These are phyloP conservation scores for Cepaea hortensis DNA, from an alignment of 2,888 invertebrate genomes.

Conservation along the genomic window DNA sequence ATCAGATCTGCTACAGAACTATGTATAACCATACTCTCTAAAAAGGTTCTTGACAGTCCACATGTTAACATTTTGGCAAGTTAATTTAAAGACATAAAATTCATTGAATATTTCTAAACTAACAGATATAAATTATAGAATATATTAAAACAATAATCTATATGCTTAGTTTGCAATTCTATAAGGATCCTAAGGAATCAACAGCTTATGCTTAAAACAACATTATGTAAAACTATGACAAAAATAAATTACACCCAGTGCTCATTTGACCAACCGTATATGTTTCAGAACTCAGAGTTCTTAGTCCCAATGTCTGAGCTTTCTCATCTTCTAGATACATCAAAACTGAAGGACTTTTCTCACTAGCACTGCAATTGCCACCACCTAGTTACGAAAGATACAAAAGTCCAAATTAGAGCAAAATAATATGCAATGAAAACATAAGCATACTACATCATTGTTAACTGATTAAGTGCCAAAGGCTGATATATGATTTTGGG, in stretches of 20 bases:
- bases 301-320: conserved; percentile 61
- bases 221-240: background rate
- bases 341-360: conserved; percentile 59
- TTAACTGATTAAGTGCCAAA: background rate
- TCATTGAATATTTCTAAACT: too few species aligned
- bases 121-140: too few species aligned
- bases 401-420: background rate
- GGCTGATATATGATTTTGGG: background rate
- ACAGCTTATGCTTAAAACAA: too few species aligned
- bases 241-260: background rate
- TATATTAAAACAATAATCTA: too few species aligned
- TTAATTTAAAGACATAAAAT: too few species aligned
- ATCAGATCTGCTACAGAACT: too few species aligned
- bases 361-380: conserved; percentile 56
- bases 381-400: conserved; percentile 52
- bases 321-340: conserved; percentile 66
- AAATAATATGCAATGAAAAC: background rate
- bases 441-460: background rate
- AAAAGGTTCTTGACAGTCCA: too few species aligned
- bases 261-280: conserved; percentile 53
- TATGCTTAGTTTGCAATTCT: too few species aligned
- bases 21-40: too few species aligned
- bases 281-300: conserved; percentile 57
- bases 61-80: too few species aligned
- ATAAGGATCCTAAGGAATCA: too few species aligned